phyloP scores from a whole-genome alignment of 2,113 vertebrate genomes.

The Penelope pileata region DNA sequence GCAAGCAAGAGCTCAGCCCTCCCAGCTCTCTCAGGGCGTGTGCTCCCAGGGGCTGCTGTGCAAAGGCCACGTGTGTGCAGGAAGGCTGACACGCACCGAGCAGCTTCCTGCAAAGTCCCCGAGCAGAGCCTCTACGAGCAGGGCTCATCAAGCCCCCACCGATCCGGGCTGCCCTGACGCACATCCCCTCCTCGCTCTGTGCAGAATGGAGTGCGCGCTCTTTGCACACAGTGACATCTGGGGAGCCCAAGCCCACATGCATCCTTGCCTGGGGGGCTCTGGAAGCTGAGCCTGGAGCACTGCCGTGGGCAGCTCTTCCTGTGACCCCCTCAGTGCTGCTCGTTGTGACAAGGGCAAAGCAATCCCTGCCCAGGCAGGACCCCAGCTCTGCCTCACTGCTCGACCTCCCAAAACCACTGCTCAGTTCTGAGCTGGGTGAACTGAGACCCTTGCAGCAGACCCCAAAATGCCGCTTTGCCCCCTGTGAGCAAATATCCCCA shows the following conservation, averaged over 20 bases:
- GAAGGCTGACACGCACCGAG: not conserved
- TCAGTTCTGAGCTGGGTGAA: too few relatives aligned
- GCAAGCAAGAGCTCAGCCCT: not conserved
- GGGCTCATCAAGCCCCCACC: not conserved
- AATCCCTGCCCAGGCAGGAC: not conserved
- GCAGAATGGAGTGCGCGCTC: not conserved
- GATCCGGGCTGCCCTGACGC: not conserved
- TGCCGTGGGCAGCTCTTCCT: not conserved
- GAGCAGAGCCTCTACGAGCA: not conserved
- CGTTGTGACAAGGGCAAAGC: not conserved
- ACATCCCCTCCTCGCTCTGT: accelerated
- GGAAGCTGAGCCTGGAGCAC: constrained; percentile 5
- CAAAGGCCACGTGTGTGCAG: not conserved
- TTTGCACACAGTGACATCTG: not conserved
- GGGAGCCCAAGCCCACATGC: not conserved
- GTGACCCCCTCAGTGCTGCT: not conserved
- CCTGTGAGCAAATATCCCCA: not conserved
- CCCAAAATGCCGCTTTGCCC: not conserved
- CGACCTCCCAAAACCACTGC: not conserved
- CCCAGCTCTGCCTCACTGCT: not conserved
- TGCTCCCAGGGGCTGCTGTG: too few relatives aligned
- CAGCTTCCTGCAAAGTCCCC: not conserved
- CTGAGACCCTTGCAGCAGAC: accelerated
- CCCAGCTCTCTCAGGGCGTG: not conserved
- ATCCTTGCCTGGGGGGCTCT: not conserved